Conservation (phyloP, 2,797 vertebrate genomes). For the Pyrocephalus nanus region DNA sequence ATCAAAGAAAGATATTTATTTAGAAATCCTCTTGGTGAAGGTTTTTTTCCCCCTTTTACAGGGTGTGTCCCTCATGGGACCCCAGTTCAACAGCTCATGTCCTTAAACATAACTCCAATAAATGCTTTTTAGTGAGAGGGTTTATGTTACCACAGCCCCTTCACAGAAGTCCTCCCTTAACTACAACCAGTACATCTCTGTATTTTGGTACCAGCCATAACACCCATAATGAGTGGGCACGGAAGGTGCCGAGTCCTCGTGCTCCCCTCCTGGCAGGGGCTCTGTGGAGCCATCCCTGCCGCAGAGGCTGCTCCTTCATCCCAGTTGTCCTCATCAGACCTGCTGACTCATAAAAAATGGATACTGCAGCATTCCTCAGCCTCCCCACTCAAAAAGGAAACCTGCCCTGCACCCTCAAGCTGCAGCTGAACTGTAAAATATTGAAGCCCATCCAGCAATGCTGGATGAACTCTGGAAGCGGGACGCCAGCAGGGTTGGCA, state of each 20-base stretch:
- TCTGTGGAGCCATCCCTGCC: not conserved
- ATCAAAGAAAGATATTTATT: not conserved
- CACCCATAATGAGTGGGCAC: fast-evolving
- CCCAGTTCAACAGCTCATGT: not conserved
- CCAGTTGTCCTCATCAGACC: not conserved
- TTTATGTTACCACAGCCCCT: fast-evolving
- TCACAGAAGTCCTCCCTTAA: not conserved
- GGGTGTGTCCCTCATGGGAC: not conserved
- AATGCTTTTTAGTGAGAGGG: not conserved
- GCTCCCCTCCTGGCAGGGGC: not conserved
- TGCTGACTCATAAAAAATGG: not conserved
- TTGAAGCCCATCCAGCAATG: not conserved
- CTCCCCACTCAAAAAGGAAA: not conserved
- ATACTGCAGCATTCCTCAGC: not conserved
- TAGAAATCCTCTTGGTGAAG: not conserved
- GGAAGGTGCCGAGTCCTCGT: not conserved
- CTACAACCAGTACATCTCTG: not conserved
- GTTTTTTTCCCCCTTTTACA: not conserved
- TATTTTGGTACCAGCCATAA: fast-evolving
- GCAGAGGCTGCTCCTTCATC: not conserved
- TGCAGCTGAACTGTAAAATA: not conserved
- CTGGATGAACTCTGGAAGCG: not conserved
- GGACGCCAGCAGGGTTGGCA: not conserved
- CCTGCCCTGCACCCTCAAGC: not conserved
- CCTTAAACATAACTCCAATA: not conserved